A percentile compares a stretch with the other conserved stretches of the same genome.
Conservation (phyloP, 2,888 invertebrate genomes). For the Chymomyza caudatula region DNA sequence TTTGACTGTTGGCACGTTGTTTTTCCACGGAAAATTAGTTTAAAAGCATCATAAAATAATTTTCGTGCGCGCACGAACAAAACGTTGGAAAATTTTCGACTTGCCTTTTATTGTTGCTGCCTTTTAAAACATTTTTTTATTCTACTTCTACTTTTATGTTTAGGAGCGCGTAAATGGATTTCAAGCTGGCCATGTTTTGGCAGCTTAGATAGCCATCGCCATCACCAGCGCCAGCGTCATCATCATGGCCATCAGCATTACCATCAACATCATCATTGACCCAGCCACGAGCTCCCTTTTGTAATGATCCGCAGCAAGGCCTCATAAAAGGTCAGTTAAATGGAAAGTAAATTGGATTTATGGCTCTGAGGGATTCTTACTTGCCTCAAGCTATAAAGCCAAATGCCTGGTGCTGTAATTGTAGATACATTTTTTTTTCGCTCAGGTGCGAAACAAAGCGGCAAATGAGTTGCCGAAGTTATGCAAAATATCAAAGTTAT, state of each 20-base stretch:
- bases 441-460: not conserved
- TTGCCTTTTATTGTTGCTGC: slow-evolving; percentile 1
- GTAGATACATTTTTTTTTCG: not conserved
- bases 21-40: slow-evolving; percentile 66
- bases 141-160: slow-evolving; percentile 2
- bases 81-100: slow-evolving; percentile 49
- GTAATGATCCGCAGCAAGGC: slow-evolving; percentile 38
- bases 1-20: slow-evolving; percentile 45
- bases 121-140: slow-evolving; percentile 11
- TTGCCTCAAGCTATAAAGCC: slow-evolving; percentile 13
- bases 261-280: not conserved
- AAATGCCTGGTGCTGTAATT: not conserved
- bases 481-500: not conserved
- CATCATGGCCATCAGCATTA: not conserved
- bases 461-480: not conserved
- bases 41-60: slow-evolving; percentile 71
- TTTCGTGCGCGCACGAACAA: slow-evolving; percentile 42
- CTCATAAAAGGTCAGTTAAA: slow-evolving; percentile 45
- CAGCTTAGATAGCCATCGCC: slow-evolving; percentile 43
- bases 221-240: slow-evolving; percentile 4
- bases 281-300: slow-evolving; percentile 19
- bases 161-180: slow-evolving; percentile 70
- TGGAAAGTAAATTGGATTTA: slow-evolving; percentile 62
- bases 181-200: slow-evolving; percentile 38
- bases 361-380: slow-evolving; percentile 47